Evolutionary conservation across 2,797 vertebrate genomes (phyloP), one percentile per base, ranked within the genome.

Genomic region (Orestias chungarensis): DNA sequence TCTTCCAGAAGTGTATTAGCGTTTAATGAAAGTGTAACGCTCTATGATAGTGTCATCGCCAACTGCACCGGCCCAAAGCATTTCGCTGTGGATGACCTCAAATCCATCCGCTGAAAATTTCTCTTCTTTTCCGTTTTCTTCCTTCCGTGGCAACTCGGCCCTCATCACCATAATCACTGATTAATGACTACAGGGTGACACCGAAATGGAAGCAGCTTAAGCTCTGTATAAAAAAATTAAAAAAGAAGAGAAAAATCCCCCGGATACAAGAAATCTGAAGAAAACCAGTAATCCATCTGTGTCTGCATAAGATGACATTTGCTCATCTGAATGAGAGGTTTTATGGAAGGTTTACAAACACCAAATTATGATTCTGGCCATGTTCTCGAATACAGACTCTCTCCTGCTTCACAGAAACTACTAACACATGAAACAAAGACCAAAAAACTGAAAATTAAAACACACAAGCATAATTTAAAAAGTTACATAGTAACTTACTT

Each of bases 81-180:
- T 62, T 74, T 83, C 66, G 75, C 10, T 62, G 46, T 69, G 42
- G 46, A 73, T 76, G 71, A 73, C 73, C 70, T 81, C 70, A 74
- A 79, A 81, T 78, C 38, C 43, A 65, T 42, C 61, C 69, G 62
- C 43, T 78, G 46, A 75, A 69, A 73, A 73, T 71, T 6, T n/a
- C 59, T 62, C 17, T 62, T 40, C 38, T 61, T 61, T 61, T 78
- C 27, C 47, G 50, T 55, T 15, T 64, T 54, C 33, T 61, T 52
- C 42, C 50, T 67, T 75, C 43, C 29, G 20, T 11, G 11, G 14
- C 42, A 50, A 74, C 73, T 67, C 82, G 14, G 35, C 33, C 43
- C 68, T 71, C 74, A 70, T 70, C 33, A 17, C 50, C 57, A 46
- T 76, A 66, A 64, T 74, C 38, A 35, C 73, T 84, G 73, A 82